phyloP scores from a whole-genome alignment of 2,113 vertebrate species.

The Gambusia affinis region DNA sequence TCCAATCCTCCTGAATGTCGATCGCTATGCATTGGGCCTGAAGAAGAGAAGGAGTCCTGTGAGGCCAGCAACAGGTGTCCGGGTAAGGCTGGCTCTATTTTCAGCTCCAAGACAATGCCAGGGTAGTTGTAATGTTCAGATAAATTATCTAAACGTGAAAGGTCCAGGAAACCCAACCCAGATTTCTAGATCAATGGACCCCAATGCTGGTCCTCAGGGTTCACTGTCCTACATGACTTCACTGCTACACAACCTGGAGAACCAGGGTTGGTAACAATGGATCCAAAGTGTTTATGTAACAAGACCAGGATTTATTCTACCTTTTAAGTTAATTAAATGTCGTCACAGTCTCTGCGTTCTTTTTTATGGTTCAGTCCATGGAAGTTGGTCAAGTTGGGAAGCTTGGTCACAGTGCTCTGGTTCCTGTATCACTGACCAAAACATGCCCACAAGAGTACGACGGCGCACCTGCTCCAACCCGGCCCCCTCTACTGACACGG shows the following conservation, averaged over 20 bases:
- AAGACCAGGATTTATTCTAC: neutral
- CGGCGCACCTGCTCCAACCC: slow-evolving; percentile 55
- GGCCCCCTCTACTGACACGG: slow-evolving; percentile 36
- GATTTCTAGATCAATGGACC: neutral
- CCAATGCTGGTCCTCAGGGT: neutral
- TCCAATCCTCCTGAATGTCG: slow-evolving; percentile 33
- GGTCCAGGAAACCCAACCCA: neutral
- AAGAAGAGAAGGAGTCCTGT: slow-evolving; percentile 37
- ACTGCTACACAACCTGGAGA: too few relatives aligned
- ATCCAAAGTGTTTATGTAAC: neutral
- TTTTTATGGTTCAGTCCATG: slow-evolving; percentile 54
- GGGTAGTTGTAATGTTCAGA: too few relatives aligned
- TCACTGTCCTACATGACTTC: neutral
- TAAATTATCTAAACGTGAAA: neutral
- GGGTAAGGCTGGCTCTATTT: slow-evolving; percentile 32
- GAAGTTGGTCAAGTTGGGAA: slow-evolving; percentile 59
- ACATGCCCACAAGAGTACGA: neutral
- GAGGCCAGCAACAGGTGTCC: slow-evolving; percentile 31
- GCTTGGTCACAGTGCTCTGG: slow-evolving; percentile 51
- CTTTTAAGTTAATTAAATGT: neutral
- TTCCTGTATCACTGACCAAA: slow-evolving; percentile 22
- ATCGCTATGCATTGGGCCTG: neutral
- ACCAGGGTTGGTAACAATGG: neutral
- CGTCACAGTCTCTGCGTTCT: neutral
- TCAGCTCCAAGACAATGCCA: neutral